Evolutionary conservation across 2,113 vertebrate genomes (phyloP), one percentile per base, ranked within the genome.

Genomic region (Lipotes vexillifer): DNA sequence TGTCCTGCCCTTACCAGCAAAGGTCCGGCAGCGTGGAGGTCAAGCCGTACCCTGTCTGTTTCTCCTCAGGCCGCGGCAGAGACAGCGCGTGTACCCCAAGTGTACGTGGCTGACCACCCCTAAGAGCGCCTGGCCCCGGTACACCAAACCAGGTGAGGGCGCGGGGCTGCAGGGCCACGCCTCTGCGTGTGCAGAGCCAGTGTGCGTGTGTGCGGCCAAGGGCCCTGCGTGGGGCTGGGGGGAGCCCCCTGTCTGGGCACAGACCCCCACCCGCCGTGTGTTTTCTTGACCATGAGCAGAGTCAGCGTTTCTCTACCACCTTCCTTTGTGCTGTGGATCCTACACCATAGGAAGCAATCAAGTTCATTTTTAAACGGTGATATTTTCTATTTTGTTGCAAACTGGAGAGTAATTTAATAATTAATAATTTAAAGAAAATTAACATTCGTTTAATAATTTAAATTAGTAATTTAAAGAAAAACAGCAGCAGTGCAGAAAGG

Each of bases 61-160:
- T 1, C 71, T 77, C 93, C 88, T 3, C 96, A 99, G 99, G 98
- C 99, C 99, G 0, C 98, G 99, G 88, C 99, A 99, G 13, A 99
- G 99, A 97, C 99, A 99, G 98, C 99, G 99, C 11, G 98, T 99
- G 85, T 99, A 99, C 57, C 98, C 99, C 94, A 99, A 99, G 52
- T 99, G 99, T 98, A 99, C 99, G 0, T 99, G 99, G 99, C 99
- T 99, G 95, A 99, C 99, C 0, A 98, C 98, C 63, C 99, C 99
- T 10, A 99, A 99, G 98, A 99, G 99, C 92, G 99, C 99, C 8
- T 99, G 99, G 99, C 99, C 99, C 38, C 99, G 99, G 77, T 99
- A 99, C 95, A 99, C 99, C 98, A 99, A 99, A 90, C 99, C 99
- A 98, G 99, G 99, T 99, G 97, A 98, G 97, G 36, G 55, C 8